Conservation (phyloP, 1,140 invertebrate genomes). For the Lerema accius region DNA sequence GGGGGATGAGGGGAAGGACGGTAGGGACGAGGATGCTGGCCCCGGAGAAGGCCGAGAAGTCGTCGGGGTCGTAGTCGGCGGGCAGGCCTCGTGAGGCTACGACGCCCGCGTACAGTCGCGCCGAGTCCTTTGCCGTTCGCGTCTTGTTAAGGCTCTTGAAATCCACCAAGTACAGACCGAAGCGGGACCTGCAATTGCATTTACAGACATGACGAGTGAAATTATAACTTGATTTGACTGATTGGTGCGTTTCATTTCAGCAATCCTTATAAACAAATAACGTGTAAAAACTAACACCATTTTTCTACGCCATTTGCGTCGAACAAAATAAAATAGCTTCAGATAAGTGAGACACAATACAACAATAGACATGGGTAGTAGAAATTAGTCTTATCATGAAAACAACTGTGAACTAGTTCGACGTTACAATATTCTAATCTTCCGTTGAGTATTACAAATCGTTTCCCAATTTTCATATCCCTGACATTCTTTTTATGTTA, state of each 20-base stretch:
- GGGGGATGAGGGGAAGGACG: conserved; percentile 52
- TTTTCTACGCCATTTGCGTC: too few species aligned
- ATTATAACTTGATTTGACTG: conserved; percentile 72
- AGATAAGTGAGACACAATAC: not conserved
- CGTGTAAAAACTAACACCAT: conserved; percentile 10
- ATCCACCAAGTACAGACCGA: conserved; percentile 90
- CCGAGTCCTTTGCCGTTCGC: conserved; percentile 89
- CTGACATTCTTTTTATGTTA: too few species aligned
- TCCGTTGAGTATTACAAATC: not conserved
- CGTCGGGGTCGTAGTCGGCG: conserved; percentile 70
- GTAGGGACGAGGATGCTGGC: conserved; percentile 51
- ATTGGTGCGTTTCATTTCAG: conserved; percentile 64
- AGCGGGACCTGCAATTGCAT: conserved; percentile 85
- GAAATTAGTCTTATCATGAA: not conserved
- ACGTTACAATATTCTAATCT: not conserved
- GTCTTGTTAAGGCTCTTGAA: conserved; percentile 87
- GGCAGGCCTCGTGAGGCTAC: conserved; percentile 65
- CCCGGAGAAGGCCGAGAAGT: conserved; percentile 73
- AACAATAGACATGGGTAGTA: not conserved
- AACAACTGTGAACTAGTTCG: not conserved
- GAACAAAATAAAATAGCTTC: too few species aligned
- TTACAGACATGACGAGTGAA: conserved; percentile 78
- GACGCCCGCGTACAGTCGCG: conserved; percentile 81
- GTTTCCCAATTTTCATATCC: not conserved
- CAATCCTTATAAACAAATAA: conserved; percentile 1